Percentiles rank a stretch among this genome's conserved stretches.
phyloP scores from a whole-genome alignment of 2,113 vertebrate genomes.

The Rhynchomys soricoides region DNA sequence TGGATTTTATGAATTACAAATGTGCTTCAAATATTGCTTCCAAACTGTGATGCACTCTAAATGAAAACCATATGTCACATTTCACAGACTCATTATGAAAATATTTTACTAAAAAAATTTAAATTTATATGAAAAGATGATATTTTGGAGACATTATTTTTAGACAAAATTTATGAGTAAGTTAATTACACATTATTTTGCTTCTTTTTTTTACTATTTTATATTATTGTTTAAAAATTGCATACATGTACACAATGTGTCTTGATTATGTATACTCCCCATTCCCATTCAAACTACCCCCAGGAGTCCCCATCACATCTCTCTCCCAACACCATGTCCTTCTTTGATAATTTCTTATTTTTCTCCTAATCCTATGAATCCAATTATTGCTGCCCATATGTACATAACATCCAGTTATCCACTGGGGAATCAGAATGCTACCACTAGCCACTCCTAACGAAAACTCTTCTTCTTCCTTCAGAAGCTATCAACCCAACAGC shows the following conservation, averaged over 20 bases:
- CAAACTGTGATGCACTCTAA: not conserved
- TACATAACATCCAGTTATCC: too few species aligned
- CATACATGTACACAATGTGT: not conserved
- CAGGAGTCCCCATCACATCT: too few species aligned
- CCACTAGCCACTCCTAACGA: too few species aligned
- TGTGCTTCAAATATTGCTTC: not conserved
- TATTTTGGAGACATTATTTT: not conserved
- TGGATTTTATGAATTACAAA: constrained; percentile 63
- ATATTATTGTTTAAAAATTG: not conserved
- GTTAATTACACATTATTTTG: constrained; percentile 8
- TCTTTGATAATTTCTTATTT: not conserved
- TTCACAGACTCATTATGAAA: constrained; percentile 18
- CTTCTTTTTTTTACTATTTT: not conserved
- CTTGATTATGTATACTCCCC: not conserved
- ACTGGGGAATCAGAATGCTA: not conserved
- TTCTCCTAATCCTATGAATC: too few species aligned
- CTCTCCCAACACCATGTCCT: not conserved
- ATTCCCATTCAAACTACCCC: too few species aligned
- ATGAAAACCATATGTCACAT: not conserved
- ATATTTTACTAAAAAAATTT: not conserved
- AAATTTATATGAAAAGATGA: not conserved
- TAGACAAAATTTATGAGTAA: constrained; percentile 15
- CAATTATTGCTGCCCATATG: too few species aligned
- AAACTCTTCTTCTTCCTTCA: not conserved
- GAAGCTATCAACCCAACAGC: too few species aligned